A percentile compares a stretch with the other conserved stretches of the same genome.
phyloP scores from a whole-genome alignment of 2,113 vertebrate genomes.

The Periophthalmus modestus region DNA sequence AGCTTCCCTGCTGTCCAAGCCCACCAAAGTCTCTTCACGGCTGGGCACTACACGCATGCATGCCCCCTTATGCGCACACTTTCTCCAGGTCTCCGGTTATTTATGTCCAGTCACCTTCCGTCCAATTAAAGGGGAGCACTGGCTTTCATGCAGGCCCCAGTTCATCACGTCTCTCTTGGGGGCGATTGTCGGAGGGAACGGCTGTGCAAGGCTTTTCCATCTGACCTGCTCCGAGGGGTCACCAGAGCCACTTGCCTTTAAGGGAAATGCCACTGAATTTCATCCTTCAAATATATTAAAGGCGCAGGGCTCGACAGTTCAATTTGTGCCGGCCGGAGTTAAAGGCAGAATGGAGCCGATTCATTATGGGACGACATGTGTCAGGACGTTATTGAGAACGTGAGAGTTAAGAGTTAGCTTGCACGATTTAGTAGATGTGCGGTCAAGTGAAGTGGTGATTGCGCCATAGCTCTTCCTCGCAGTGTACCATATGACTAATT shows the following conservation, averaged over 20 bases:
- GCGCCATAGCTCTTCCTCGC: not conserved
- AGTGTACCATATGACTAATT: not conserved
- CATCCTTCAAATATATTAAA: constrained; percentile 23
- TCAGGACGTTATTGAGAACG: constrained; percentile 1
- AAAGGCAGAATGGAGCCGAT: constrained; percentile 1
- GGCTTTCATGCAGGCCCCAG: constrained; percentile 50
- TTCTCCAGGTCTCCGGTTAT: constrained; percentile 49
- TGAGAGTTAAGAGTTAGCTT: not conserved
- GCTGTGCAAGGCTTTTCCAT: constrained; percentile 19
- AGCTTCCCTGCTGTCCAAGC: constrained; percentile 35
- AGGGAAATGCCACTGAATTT: constrained; percentile 33
- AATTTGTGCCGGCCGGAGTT: constrained; percentile 28
- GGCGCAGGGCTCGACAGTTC: constrained; percentile 21
- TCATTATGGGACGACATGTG: not conserved
- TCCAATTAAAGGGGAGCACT: constrained; percentile 73
- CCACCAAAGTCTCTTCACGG: constrained; percentile 13
- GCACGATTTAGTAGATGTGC: not conserved
- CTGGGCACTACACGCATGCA: constrained; percentile 6
- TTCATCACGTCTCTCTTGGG: constrained; percentile 55
- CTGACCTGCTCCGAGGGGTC: constrained; percentile 34
- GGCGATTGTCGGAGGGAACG: not conserved
- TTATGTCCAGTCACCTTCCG: constrained; percentile 67
- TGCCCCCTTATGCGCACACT: constrained; percentile 15
- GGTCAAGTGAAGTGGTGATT: not conserved
- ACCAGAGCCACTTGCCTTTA: constrained; percentile 16